Base-by-base conservation (phyloP, 2,888 invertebrate species). In the Itoplectis maculator region DNA sequence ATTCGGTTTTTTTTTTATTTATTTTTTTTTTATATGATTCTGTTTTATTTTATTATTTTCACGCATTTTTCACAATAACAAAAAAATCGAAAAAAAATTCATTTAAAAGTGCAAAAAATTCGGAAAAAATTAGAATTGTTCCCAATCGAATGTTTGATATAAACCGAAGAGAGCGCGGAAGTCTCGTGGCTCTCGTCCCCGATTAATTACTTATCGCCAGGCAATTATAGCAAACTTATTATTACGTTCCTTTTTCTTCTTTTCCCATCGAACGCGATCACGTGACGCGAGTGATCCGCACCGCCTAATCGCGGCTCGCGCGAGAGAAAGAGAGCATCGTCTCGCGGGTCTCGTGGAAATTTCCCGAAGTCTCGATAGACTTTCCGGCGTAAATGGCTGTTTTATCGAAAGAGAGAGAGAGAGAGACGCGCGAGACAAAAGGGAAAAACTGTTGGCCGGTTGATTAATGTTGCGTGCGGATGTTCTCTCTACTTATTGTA, bases 331-430 rank as follows among this genome's bases (percentile, higher is more conserved):
- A 51, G 51, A 51, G 56, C 35, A 29, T 29, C 29, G 15, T 20
- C 56, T n/a, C n/a, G n/a, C n/a, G n/a, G n/a, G n/a, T n/a, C n/a
- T n/a, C 18, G 45, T 75, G 75, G 75, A 75, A 75, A 75, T 66
- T 56, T 66, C 51, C 75, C 66, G 35, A 54, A 66, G 42, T 66
- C 9, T 6, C 66, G 75, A 75, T 75, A 66, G 75, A 75, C 65
- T 54, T 66, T 66, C 65, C 56, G 65, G 65, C 54, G 66, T 56
- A 73, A 2, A 29, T 20, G 18, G 56, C 37, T 2, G 20, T 51
- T 74, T 74, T 74, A 74, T 74, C 74, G 74, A 9, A n/a, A n/a
- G n/a, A n/a, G n/a, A n/a, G n/a, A n/a, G n/a, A n/a, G n/a, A n/a
- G n/a, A n/a, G n/a, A n/a, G n/a, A n/a, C n/a, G 0, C 29, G 40